Base-by-base conservation (phyloP, 2,888 invertebrate species). In the Zaprionus bogoriensis region DNA sequence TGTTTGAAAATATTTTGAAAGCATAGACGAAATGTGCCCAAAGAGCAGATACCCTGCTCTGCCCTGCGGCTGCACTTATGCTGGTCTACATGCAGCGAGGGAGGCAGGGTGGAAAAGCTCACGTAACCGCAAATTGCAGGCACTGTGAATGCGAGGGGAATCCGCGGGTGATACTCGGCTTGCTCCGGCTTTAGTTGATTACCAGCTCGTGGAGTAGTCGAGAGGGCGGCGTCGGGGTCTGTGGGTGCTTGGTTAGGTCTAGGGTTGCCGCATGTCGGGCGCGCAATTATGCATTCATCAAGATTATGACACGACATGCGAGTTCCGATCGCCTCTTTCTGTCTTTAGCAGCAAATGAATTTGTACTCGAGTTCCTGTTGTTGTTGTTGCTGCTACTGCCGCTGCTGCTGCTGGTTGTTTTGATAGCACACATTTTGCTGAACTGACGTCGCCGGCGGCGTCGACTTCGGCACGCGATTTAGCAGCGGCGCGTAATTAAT, bases 221-320 rank as follows among this genome's bases (percentile, higher is more conserved):
- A 4, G 38, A 9, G 10, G 10, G 22, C n/a, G 6, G 51, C 28
- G 51, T 14, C 30, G 17, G 36, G 51, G 54, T 46, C 28, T 46
- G 36, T 23, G 32, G 30, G 32, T 17, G 22, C n/a, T 7, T 17
- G 32, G 32, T 36, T 36, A n/a, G n/a, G n/a, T n/a, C n/a, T n/a
- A n/a, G n/a, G n/a, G 30, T 32, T 59, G 66, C 69, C 67, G 52
- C 65, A 67, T 67, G 73, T 73, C 57, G 62, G 81, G 78, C 81
- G 80, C 77, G 89, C 89, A 89, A 89, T 88, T 88, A 89, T 88
- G 84, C 89, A 88, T 89, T 89, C 89, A 89, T 89, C 89, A 88
- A 89, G 88, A 89, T 89, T 89, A 87, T 87, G 83, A 82, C 85
- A 82, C 87, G 86, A 88, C 88, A 89, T 88, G 88, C 88, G 63